These are phyloP conservation scores for Propithecus coquereli DNA, from an alignment of 2,113 vertebrate genomes.

Conservation along the genomic window DNA sequence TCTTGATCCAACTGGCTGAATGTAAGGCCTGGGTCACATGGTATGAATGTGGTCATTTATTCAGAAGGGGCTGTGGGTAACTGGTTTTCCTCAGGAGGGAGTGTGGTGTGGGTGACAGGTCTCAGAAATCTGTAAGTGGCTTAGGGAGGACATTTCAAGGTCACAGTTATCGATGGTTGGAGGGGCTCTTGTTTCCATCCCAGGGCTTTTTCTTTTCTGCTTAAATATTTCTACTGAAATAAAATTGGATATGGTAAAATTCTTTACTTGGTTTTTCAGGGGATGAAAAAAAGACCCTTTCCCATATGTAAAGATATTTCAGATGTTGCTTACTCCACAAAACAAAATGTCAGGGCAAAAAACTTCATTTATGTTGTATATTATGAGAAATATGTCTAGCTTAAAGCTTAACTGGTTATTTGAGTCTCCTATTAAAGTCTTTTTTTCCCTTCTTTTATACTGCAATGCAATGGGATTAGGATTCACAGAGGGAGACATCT, in stretches of 20 bases:
- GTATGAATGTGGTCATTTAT: neutral
- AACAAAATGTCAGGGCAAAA: neutral
- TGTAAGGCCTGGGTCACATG: neutral
- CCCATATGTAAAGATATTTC: neutral
- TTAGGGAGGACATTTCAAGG: neutral
- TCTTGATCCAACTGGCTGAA: neutral
- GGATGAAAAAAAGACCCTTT: slow-evolving; percentile 10
- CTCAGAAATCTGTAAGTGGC: neutral
- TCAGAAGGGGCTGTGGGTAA: neutral
- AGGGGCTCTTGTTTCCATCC: neutral
- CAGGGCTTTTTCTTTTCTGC: neutral
- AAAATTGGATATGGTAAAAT: neutral
- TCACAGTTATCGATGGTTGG: neutral
- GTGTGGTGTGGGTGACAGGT: neutral
- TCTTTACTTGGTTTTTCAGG: neutral
- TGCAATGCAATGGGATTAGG: neutral
- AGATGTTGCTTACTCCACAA: neutral
- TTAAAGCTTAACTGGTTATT: neutral
- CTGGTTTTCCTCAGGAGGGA: neutral
- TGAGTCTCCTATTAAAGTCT: neutral
- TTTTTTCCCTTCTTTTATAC: neutral
- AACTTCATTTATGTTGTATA: neutral
- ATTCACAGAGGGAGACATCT: neutral
- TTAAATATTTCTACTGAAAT: neutral
- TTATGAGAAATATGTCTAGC: neutral